A percentile compares a stretch with the other conserved stretches of the same genome.
phyloP scores from a whole-genome alignment of 1,140 invertebrate species.

The Lucilia cuprina region DNA sequence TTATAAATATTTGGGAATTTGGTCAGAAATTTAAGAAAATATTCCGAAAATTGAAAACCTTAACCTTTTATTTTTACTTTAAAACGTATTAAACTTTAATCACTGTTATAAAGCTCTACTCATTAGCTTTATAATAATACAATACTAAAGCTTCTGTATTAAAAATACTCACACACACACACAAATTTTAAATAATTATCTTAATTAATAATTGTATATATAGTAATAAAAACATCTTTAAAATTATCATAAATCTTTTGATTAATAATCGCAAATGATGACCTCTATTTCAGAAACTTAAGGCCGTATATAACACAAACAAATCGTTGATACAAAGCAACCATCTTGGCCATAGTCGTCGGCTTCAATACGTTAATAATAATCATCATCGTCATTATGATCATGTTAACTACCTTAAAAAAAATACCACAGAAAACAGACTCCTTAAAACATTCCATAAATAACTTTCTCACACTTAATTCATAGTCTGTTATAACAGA shows the following conservation, averaged over 20 bases:
- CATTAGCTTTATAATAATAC: too few relatives aligned
- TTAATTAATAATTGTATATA: too few relatives aligned
- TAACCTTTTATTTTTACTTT: too few relatives aligned
- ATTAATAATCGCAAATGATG: background rate
- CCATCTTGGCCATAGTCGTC: background rate
- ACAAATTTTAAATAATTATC: too few relatives aligned
- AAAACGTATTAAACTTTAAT: too few relatives aligned
- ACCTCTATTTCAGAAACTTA: background rate
- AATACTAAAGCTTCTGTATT: too few relatives aligned
- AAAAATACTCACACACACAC: too few relatives aligned
- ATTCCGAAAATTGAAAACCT: too few relatives aligned
- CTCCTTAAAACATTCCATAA: slow-evolving; percentile 26
- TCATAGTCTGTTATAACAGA: background rate
- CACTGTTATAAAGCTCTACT: too few relatives aligned
- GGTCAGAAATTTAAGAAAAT: too few relatives aligned
- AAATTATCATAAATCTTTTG: slow-evolving; percentile 1
- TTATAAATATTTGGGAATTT: too few relatives aligned
- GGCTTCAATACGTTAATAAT: background rate
- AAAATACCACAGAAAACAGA: background rate
- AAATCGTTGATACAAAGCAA: background rate
- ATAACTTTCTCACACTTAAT: slow-evolving; percentile 25
- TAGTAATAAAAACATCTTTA: background rate
- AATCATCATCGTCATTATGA: background rate
- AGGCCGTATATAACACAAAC: background rate
- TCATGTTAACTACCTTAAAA: background rate